Evolutionary conservation across 2,888 invertebrate genomes (phyloP).

Genomic region (Trissolcus japonicus): DNA sequence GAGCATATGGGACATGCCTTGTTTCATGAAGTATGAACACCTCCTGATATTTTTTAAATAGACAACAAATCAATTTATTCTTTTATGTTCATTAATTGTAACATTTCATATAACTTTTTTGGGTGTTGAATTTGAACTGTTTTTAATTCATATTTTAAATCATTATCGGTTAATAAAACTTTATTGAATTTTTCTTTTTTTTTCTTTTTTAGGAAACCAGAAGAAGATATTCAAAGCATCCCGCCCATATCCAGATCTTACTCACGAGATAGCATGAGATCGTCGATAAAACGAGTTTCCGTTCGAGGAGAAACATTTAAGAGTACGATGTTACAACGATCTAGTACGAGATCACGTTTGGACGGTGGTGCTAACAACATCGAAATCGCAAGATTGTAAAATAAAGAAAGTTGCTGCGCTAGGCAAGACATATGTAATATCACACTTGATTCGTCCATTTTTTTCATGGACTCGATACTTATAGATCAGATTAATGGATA

Average conservation of each 20-base stretch:
- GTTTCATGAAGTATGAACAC: constrained; percentile 80
- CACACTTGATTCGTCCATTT: no score
- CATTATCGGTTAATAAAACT: no score
- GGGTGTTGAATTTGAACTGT: no score
- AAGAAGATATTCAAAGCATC: constrained; percentile 67
- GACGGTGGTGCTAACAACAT: constrained; percentile 59
- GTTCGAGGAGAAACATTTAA: constrained; percentile 82
- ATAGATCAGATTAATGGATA: constrained; percentile 5
- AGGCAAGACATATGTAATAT: no score
- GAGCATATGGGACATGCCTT: constrained; percentile 89
- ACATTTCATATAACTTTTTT: no score
- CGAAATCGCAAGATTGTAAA: constrained; percentile 67
- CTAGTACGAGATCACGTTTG: constrained; percentile 77
- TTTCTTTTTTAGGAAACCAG: constrained; percentile 71
- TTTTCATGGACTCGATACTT: no score
- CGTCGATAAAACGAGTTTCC: constrained; percentile 78
- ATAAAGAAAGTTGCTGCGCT: no score
- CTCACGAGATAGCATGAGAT: constrained; percentile 75
- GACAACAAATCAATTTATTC: background rate
- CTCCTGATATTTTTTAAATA: no score
- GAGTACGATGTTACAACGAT: constrained; percentile 78
- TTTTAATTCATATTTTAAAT: no score
- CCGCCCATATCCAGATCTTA: constrained; percentile 67
- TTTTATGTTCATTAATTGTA: no score
- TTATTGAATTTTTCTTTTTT: no score